phyloP scores from a whole-genome alignment of 2,888 invertebrate species.

The Cosmia pyralina region DNA sequence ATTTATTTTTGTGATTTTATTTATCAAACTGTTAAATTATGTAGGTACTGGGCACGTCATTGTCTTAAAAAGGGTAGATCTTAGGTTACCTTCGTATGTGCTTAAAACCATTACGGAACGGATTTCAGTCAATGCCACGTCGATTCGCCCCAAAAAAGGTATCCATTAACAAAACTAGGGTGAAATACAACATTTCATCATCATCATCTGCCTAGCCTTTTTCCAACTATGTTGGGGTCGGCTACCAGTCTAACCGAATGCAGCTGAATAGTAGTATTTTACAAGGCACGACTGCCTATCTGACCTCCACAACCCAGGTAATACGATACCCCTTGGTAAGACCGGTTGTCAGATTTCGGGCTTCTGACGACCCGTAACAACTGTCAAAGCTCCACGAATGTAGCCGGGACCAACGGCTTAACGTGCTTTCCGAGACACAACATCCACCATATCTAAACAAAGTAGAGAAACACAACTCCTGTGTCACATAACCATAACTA shows the following conservation, averaged over 20 bases:
- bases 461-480: neutral
- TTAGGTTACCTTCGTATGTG: neutral
- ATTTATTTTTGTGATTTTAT: neutral
- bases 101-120: neutral
- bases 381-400: no score
- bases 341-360: no score
- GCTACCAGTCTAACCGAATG: no score
- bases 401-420: no score
- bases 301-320: no score
- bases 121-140: neutral
- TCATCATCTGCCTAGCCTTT: no score
- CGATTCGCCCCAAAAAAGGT: neutral
- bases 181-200: neutral
- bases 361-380: no score
- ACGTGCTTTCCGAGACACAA: neutral
- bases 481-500: constrained; percentile 18
- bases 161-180: neutral
- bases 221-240: no score
- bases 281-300: no score
- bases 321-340: no score
- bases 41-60: neutral
- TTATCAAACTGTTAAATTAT: neutral
- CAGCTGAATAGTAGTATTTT: no score
- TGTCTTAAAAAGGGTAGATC: neutral
- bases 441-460: neutral